These are phyloP conservation scores for Borostomias antarcticus DNA, from an alignment of 2,797 vertebrate species.

Conservation along the genomic window DNA sequence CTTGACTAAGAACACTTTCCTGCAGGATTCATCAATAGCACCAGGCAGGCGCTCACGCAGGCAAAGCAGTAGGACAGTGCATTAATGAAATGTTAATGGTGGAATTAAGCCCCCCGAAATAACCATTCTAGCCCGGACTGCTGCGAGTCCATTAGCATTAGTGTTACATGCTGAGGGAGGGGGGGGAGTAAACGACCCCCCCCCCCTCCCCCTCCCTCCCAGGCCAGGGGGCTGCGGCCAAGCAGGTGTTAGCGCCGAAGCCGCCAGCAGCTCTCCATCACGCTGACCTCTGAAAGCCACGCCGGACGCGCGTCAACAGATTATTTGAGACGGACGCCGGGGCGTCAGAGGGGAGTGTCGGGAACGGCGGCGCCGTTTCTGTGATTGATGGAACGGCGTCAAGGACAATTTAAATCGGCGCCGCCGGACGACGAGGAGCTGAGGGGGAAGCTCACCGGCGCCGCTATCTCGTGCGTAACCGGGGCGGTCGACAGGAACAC, in stretches of 20 bases:
- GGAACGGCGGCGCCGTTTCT: background rate
- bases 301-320: constrained; percentile 55
- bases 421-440: too few relatives aligned
- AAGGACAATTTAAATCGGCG: constrained; percentile 46
- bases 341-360: constrained; percentile 6
- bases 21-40: constrained; percentile 84
- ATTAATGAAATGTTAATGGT: constrained; percentile 99
- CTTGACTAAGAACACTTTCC: constrained; percentile 79
- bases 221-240: constrained; percentile 52
- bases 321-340: constrained; percentile 43
- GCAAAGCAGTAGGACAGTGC: constrained; percentile 85
- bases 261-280: constrained; percentile 41
- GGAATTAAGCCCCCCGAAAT: constrained; percentile 97
- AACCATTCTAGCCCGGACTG: constrained; percentile 88
- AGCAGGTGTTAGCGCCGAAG: constrained; percentile 81
- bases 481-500: too few relatives aligned
- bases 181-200: constrained; percentile 81
- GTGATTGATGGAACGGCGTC: constrained; percentile 52
- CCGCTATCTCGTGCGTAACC: too few relatives aligned
- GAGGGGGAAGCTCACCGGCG: too few relatives aligned
- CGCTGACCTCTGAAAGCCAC: constrained; percentile 61
- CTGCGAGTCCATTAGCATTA: constrained; percentile 95
- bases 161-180: constrained; percentile 84
- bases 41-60: constrained; percentile 73
- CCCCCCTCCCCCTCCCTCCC: constrained; percentile 63